Percentiles rank a stretch among this genome's conserved stretches.
Evolutionary conservation across 2,888 invertebrate genomes (phyloP).

Genomic region (Allolobophora icterica): DNA sequence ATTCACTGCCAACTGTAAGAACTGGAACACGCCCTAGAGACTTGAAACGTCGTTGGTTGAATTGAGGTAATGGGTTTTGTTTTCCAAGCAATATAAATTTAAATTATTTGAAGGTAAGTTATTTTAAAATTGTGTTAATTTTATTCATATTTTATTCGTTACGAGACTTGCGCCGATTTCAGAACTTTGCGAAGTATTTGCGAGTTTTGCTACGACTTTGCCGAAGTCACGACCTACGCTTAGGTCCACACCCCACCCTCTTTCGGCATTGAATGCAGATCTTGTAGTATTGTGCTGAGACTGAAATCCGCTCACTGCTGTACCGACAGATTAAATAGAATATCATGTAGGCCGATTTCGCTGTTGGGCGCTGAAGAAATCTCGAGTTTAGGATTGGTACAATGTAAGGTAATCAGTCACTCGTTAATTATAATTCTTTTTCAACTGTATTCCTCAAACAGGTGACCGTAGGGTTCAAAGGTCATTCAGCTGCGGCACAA

Average conservation of each 20-base stretch:
- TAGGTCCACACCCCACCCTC: background rate
- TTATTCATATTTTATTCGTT: background rate
- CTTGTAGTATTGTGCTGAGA: background rate
- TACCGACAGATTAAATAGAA: background rate
- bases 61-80: background rate
- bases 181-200: background rate
- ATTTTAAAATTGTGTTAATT: background rate
- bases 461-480: background rate
- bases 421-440: background rate
- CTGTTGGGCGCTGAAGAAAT: too few relatives aligned
- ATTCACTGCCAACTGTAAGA: background rate
- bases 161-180: background rate
- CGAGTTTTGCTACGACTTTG: background rate
- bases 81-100: background rate
- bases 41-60: background rate
- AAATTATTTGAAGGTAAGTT: slow-evolving; percentile 6
- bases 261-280: background rate
- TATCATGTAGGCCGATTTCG: background rate
- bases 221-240: slow-evolving; percentile 7
- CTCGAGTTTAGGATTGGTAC: too few relatives aligned
- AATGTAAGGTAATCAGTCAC: background rate
- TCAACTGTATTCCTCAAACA: background rate
- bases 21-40: slow-evolving; percentile 6
- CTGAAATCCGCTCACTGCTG: background rate
- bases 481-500: background rate